phyloP scores from a whole-genome alignment of 2,797 vertebrate species.

The Tympanoctomys barrerae region DNA sequence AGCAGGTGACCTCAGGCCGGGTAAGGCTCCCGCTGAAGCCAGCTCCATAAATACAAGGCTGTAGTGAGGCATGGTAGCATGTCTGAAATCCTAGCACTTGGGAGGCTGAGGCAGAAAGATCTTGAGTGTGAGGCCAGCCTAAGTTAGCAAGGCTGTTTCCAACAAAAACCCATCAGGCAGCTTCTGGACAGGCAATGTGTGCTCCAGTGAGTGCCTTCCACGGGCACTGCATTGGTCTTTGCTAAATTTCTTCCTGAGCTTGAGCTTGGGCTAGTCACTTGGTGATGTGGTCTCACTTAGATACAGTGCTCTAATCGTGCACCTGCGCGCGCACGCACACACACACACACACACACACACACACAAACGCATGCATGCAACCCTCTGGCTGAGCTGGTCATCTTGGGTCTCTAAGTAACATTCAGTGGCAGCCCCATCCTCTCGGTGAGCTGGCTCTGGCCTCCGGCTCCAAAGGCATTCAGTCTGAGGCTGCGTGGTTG shows the following conservation, averaged over 20 bases:
- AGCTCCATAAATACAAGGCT: background rate
- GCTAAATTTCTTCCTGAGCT: background rate
- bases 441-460: background rate
- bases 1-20: background rate
- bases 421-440: background rate
- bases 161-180: background rate
- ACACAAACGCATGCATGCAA: background rate
- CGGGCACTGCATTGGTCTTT: background rate
- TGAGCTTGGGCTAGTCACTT: background rate
- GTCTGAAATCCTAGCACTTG: background rate
- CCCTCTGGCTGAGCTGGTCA: background rate
- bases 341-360: background rate
- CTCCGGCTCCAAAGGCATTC: background rate
- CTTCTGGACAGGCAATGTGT: background rate
- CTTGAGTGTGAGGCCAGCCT: background rate
- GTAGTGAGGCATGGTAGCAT: background rate
- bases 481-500: background rate
- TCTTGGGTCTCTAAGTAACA: background rate
- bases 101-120: background rate
- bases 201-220: background rate
- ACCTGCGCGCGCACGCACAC: background rate
- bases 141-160: background rate
- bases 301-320: background rate
- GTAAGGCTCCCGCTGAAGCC: slow-evolving; percentile 2
- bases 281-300: background rate